Evolutionary conservation across 2,888 invertebrate species (phyloP), one percentile per base, ranked within the genome.

Genomic region (Aporophyla lueneburgensis): DNA sequence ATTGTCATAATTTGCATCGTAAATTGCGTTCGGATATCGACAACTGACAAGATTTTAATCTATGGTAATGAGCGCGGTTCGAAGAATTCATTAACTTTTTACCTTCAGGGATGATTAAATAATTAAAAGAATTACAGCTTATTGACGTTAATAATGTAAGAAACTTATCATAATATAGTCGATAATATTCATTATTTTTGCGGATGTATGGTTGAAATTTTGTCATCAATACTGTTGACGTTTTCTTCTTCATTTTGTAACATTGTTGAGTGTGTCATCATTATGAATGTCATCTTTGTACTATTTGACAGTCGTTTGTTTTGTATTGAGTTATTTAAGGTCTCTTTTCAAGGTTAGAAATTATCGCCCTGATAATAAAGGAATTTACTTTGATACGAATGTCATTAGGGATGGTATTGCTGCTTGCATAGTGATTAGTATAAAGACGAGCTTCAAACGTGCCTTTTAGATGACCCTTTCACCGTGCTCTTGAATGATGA

Each of bases 1-100:
- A 83, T 84, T 81, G 56, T 33, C 70, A 71, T 77, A 81, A 85
- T 83, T 85, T 85, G 71, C 83, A 85, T 85, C 74, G 74, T 78
- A 78, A 84, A 85, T 85, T 12, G 67, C 75, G 63, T 73, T 85
- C 70, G 40, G n/a, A 70, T 78, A 85, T 85, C 62, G 82, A 65
- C 74, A 62, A 67, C 68, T 75, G 85, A 71, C 78, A 82, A 78
- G 75, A 85, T 85, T 81, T 72, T 75, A 84, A 84, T 85, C 63
- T 85, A 84, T 84, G 83, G 40, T 85, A 85, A 85, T 82, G 75
- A 69, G 78, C 51, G 21, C 67, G 67, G 70, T 79, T 58, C 75
- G 59, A 59, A 68, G 72, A 73, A 75, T 82, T 82, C 59, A 78
- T 85, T 78, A 71, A 46, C 14, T 58, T 84, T 80, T 74, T 81